These are phyloP conservation scores for Hydrozoanthus tunicans DNA, from an alignment of 64 coral and sea anemone genomes.

Conservation along the genomic window DNA sequence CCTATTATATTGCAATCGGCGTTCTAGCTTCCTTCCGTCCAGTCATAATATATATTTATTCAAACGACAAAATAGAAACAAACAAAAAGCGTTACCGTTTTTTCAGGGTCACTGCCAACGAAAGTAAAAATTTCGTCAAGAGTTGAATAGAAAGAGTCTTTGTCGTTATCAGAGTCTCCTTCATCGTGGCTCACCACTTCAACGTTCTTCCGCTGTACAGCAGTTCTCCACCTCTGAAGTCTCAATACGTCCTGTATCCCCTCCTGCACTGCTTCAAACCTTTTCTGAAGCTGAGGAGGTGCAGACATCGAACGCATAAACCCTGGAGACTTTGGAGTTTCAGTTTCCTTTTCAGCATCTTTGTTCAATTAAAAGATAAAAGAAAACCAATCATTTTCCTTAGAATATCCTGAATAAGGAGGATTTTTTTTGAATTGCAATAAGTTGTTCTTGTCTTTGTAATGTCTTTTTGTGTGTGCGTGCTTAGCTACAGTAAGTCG, in stretches of 20 bases:
- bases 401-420: not conserved
- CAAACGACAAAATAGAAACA: not conserved
- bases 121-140: conserved; percentile 91
- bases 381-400: not conserved
- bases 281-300: conserved; percentile 71
- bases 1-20: too few species aligned
- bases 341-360: not conserved
- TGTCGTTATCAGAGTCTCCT: not conserved
- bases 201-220: conserved; percentile 74
- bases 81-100: conserved; percentile 56
- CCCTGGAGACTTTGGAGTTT: conserved; percentile 21
- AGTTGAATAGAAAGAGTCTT: conserved; percentile 63
- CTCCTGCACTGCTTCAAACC: conserved; percentile 71
- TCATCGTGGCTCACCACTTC: conserved; percentile 8
- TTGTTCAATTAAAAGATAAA: not conserved
- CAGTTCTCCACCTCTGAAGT: conserved; percentile 88
- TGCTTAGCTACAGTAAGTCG: not conserved
- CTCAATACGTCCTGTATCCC: conserved; percentile 80
- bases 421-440: not conserved
- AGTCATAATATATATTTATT: too few species aligned
- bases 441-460: too few species aligned
- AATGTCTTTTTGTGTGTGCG: too few species aligned
- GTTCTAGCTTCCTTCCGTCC: too few species aligned
- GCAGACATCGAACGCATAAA: conserved; percentile 80
- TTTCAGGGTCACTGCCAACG: conserved; percentile 88